Conservation (phyloP, 1,140 invertebrate species). For the Spodoptera litura region DNA sequence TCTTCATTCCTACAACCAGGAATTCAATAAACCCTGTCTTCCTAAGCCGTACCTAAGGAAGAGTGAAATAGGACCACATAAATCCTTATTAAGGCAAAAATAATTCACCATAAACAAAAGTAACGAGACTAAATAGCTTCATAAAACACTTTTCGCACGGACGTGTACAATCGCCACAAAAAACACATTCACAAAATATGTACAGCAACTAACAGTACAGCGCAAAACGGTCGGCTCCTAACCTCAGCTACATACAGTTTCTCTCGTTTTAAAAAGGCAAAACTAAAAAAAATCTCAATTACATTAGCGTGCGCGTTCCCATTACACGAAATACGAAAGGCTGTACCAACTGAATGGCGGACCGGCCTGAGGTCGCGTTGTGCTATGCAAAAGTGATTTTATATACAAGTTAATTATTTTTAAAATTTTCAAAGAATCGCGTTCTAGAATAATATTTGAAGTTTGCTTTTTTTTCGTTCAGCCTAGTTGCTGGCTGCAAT, state of each 20-base stretch:
- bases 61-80: background rate
- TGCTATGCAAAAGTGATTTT: conserved; percentile 39
- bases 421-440: conserved; percentile 14
- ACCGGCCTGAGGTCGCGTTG: conserved; percentile 32
- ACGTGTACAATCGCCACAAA: conserved; percentile 49
- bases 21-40: background rate
- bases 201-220: conserved; percentile 23
- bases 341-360: conserved; percentile 47
- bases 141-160: conserved; percentile 48
- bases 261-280: conserved; percentile 59
- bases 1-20: no score
- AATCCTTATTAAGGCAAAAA: conserved; percentile 37
- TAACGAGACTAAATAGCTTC: conserved; percentile 44
- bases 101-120: conserved; percentile 45
- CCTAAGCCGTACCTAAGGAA: background rate
- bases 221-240: conserved; percentile 51
- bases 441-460: conserved; percentile 15
- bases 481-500: background rate
- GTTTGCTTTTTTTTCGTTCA: background rate
- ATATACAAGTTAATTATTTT: conserved; percentile 47
- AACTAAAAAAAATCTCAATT: conserved; percentile 72
- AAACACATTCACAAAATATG: conserved; percentile 47
- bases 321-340: conserved; percentile 66
- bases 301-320: conserved; percentile 67
- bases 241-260: conserved; percentile 59